Base-by-base conservation (phyloP, 2,113 vertebrate species). In the Larimichthys polyactis region DNA sequence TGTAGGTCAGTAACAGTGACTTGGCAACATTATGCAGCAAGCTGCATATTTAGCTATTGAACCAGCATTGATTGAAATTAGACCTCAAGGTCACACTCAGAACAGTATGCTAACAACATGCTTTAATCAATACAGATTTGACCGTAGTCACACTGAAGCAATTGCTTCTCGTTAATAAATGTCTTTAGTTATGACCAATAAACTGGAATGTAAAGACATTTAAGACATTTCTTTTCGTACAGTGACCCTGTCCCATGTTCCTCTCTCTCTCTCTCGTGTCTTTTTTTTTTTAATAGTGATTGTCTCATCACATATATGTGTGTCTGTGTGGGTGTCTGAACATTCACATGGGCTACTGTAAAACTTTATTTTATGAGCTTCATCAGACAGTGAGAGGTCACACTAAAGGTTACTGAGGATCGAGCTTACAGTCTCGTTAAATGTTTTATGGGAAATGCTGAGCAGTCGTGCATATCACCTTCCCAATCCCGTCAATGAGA, bases 401-500 rank as follows among this genome's bases (percentile, higher is more conserved):
- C 60, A 6, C 32, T 77, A 86, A 85, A 89, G 86, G 87, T 91
- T 58, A 78, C 57, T 14, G 62, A 80, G 77, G 81, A 89, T 86
- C 17, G 7, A 80, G 40, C 81, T 87, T 81, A 89, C 76, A 57
- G 86, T 73, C 86, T 90, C 71, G 36, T 92, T 92, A 89, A 92
- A 91, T 90, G 74, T 89, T 92, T 93, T 86, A 93, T 86, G 86
- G 74, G 82, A 78, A 73, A 79, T 67, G 46, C 72, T 6, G 74
- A 74, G 78, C 87, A 86, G 85, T 66, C 82, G 81, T 79, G 75
- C 78, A 75, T 79, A 87, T 75, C 73, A 83, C 46, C 67, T 78
- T 74, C 48, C 27, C 74, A 65, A 55, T 89, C 54, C 64, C 52
- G 78, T 90, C 63, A 74, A 43, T 81, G 58, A 83, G 82, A 71